Evolutionary conservation across 2,797 vertebrate genomes (phyloP).

Genomic region (Platalea minor): DNA sequence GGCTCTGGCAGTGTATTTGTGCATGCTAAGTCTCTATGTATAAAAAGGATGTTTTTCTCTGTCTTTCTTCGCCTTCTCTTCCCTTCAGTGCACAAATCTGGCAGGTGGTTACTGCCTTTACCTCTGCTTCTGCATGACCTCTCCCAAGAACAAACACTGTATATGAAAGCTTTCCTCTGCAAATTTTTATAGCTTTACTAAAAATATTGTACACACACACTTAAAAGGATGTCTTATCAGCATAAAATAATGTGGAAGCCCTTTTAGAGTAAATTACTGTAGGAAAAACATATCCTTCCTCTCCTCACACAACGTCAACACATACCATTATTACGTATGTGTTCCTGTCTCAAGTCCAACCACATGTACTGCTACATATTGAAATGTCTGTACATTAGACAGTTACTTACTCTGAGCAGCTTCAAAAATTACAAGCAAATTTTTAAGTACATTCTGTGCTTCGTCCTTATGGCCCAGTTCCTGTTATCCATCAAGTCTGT

Average conservation of each 20-base stretch:
- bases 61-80: not conserved
- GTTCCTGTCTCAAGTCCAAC: not conserved
- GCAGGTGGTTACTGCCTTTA: not conserved
- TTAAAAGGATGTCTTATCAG: conserved; percentile 13
- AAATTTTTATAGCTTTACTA: not conserved
- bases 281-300: conserved; percentile 25
- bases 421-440: conserved; percentile 35
- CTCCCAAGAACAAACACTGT: not conserved
- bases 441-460: conserved; percentile 58
- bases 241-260: not conserved
- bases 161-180: not conserved
- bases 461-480: conserved; percentile 54
- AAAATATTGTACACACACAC: not conserved
- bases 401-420: not conserved
- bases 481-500: conserved; percentile 70
- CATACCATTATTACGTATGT: not conserved
- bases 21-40: not conserved
- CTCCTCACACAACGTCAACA: not conserved
- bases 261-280: not conserved
- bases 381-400: not conserved
- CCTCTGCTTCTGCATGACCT: not conserved
- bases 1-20: not conserved
- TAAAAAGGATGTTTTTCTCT: not conserved
- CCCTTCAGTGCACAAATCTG: not conserved
- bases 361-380: not conserved